Evolutionary conservation across 2,797 vertebrate genomes (phyloP), one percentile per base, ranked within the genome.

Genomic region (Atherinosoma microstoma): DNA sequence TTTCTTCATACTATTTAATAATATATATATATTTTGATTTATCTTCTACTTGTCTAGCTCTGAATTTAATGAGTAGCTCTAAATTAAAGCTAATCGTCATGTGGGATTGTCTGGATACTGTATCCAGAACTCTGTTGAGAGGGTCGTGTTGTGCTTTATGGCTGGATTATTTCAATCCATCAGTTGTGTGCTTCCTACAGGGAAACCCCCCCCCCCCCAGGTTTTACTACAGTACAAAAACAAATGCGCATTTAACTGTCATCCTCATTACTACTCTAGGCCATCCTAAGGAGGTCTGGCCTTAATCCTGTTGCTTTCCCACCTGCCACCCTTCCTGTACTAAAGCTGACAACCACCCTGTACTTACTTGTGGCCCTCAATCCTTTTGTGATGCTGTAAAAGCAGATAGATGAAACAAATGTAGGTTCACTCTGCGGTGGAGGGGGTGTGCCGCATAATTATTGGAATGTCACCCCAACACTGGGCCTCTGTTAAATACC

Each of bases 281-380:
- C 80, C 72, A 67, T 84, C 66, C 73, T 70, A 79, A 66, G 64
- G 57, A 79, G 83, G 86, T 85, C 89, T 91, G 87, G 77, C 86
- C 86, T 89, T 92, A 92, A 94, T 91, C 87, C 89, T 82, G 64
- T 71, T 2, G 29, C 7, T 38, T 75, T 61, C 84, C 83, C 88
- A 90, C 82, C 82, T 91, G 82, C 78, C 80, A 79, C 69, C 70
- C 84, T 75, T 65, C 58, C 65, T 69, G 66, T 63, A 58, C 73
- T 84, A 73, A 78, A 77, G 22, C 40, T 74, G 60, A 76, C 56
- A 58, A 36, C 63, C 60, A 51, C 65, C 60, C 82, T 47, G 54
- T 67, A 34, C 22, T 76, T 24, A 65, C 51, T 54, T 35, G 58
- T 67, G 58, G 68, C 63, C 47, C 34, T 61, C 27, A 66, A 49